Evolutionary conservation across 2,797 vertebrate species (phyloP), one percentile per base, ranked within the genome.

Genomic region (Carduelis carduelis): DNA sequence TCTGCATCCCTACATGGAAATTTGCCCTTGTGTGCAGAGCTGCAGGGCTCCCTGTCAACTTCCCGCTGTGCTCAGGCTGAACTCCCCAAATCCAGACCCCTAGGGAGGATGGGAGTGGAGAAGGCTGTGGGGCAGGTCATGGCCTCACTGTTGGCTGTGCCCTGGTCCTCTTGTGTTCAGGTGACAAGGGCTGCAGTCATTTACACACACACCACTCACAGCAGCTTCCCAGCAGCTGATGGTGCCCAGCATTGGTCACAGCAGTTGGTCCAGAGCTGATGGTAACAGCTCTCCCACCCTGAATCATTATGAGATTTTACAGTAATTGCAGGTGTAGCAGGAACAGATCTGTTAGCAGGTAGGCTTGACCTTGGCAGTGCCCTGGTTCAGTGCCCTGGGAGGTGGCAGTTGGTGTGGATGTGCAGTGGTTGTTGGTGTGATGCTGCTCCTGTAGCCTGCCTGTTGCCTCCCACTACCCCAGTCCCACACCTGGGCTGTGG

Each of bases 311-410:
- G 56, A 68, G 50, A 34, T 86, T 79, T 88, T 83, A 44, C 72
- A 74, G 41, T 87, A 71, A 86, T 65, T 94, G 70, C 78, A 65
- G 69, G 44, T 78, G 83, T 50, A 63, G 46, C 56, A 81, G 46
- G 56, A 85, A 19, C 24, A 47, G 27, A 32, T 81, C 55, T 84
- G 34, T 41, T 90, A 68, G 80, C 79, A 75, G 61, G 55, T 79
- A 37, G 39, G 41, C 30, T 81, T 75, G 65, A 63, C 76, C 46
- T 83, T 55, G 57, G n/a, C 37, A 2, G 50, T 0, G 3, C 69
- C 78, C 43, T 61, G 41, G 0, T 0, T 61, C 41, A 22, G 37
- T 19, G 41, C n/a, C 18, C n/a, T n/a, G 76, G 49, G 57, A 37
- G 32, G 44, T 59, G 64, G 70, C 1, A 7, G 37, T 39, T 0